Base-by-base conservation (phyloP, 2,888 invertebrate genomes). In the Copidosoma aretas region DNA sequence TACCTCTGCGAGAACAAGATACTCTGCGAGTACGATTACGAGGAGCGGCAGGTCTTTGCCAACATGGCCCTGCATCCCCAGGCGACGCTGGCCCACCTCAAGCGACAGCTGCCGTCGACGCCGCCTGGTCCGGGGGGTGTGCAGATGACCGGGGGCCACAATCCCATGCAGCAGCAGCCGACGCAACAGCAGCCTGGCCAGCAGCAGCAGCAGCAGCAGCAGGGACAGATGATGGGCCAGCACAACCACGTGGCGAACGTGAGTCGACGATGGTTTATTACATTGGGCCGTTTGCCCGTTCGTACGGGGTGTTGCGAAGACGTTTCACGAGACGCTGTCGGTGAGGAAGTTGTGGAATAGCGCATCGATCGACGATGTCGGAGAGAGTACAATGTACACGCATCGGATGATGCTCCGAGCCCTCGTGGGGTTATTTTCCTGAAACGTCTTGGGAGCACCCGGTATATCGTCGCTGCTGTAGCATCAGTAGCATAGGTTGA, bases 1-100 rank as follows among this genome's bases (percentile, higher is more conserved):
- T 98, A 97, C 86, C 86, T 98, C 77, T 96, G 95, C 86, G 97
- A 97, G 86, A 97, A 97, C 86, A 96, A 97, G 87, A 97, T 98
- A 76, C 89, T 98, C 64, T 98, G 98, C 86, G 97, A 97, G 85
- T 97, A 97, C 83, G 98, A 98, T 85, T 98, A 97, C 83, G 97
- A 97, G 82, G 97, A 98, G 86, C 88, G 97, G 76, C 87, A 96
- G 84, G 94, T 97, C 74, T 97, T 97, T 83, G 96, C 97, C 73
- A 95, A 94, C 82, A 94, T 97, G 93, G 93, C 94, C 58, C 93
- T 93, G 86, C 94, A 94, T 83, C 94, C 95, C 69, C 91, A 89
- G 4, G 83, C 85, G 56, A 92, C 92, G 71, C 87, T 94, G 69
- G 91, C 93, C 57, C 93, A 94, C 79, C 87, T 92, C 68, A 92